Evolutionary conservation across 2,113 vertebrate species (phyloP).

Genomic region (Pteronura brasiliensis): DNA sequence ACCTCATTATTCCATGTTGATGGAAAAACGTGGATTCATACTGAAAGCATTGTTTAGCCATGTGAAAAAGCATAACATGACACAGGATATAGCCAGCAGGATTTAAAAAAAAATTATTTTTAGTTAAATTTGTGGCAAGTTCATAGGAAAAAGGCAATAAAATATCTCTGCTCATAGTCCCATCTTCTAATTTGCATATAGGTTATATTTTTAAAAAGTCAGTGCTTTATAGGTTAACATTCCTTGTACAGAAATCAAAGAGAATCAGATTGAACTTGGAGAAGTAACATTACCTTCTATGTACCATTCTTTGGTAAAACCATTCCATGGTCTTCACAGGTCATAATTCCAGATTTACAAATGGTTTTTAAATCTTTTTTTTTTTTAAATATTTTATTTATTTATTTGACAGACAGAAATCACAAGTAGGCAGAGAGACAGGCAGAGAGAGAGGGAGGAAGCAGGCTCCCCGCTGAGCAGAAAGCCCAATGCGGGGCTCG

Average conservation of each 20-base stretch:
- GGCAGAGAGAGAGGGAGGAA: too few relatives aligned
- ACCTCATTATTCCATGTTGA: background rate
- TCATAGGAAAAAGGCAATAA: background rate
- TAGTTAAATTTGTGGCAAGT: conserved; percentile 1
- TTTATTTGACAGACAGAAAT: too few relatives aligned
- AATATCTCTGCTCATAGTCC: background rate
- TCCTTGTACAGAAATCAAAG: background rate
- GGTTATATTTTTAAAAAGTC: background rate
- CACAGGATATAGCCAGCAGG: background rate
- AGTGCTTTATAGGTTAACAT: background rate
- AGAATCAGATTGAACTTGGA: background rate
- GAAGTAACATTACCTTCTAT: background rate
- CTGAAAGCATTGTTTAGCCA: background rate
- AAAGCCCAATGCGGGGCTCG: too few relatives aligned
- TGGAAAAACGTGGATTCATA: background rate
- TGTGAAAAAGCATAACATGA: background rate
- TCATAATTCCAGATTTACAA: conserved; percentile 3
- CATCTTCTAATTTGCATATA: background rate
- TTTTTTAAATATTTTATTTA: too few relatives aligned
- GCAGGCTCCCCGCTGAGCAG: too few relatives aligned
- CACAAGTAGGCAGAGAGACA: too few relatives aligned
- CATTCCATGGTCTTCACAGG: background rate
- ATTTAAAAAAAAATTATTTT: background rate
- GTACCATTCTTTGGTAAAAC: background rate
- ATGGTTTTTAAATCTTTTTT: background rate